A percentile compares a stretch with the other conserved stretches of the same genome.
Conservation (phyloP, 2,888 invertebrate genomes). For the Marronus borbonicus region DNA sequence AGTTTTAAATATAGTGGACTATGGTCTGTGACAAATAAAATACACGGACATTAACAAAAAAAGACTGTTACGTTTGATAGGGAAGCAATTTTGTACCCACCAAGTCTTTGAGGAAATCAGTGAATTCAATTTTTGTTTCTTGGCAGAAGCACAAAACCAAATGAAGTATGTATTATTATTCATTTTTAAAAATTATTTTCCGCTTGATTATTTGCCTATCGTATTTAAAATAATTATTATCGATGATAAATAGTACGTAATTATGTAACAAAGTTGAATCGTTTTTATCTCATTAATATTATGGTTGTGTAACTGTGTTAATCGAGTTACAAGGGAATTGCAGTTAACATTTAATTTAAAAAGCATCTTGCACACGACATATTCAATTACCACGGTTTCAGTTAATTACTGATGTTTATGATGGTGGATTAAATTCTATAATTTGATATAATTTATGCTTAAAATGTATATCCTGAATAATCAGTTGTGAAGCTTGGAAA, state of each 20-base stretch:
- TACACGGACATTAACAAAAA: constrained; percentile 20
- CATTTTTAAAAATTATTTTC: not conserved
- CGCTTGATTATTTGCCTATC: not conserved
- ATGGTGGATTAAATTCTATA: too few relatives aligned
- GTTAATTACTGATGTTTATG: not conserved
- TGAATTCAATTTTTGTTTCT: constrained; percentile 2
- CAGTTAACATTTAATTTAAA: constrained; percentile 6
- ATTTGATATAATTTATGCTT: too few relatives aligned
- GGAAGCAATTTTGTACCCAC: not conserved
- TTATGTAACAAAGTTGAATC: not conserved
- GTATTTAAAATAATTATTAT: constrained; percentile 3
- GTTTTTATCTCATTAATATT: not conserved
- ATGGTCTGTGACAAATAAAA: constrained; percentile 44
- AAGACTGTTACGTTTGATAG: not conserved
- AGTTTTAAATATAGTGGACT: constrained; percentile 31
- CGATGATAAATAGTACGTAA: not conserved
- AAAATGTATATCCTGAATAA: too few relatives aligned
- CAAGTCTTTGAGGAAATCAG: too few relatives aligned
- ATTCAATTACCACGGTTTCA: constrained; percentile 2
- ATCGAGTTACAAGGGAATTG: not conserved
- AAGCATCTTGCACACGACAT: not conserved
- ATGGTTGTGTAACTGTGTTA: not conserved
- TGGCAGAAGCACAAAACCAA: constrained; percentile 18
- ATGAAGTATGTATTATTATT: constrained; percentile 24
- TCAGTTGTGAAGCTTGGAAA: too few relatives aligned